Base-by-base conservation (phyloP, 64 coral and sea anemone genomes). In the Acropora yongei region DNA sequence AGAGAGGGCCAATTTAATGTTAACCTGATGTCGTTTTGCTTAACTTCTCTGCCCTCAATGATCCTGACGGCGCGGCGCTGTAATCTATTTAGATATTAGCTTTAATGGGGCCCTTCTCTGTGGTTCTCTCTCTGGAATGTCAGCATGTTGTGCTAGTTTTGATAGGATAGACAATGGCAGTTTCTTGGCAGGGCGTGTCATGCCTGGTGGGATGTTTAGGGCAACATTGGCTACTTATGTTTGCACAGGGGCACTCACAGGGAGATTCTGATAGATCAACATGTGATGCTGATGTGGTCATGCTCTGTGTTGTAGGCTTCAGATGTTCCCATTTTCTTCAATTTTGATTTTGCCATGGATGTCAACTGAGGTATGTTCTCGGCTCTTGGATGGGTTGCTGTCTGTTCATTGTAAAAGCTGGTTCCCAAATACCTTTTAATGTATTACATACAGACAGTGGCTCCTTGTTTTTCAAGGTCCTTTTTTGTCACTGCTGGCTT, bases 361-460 rank as follows among this genome's bases (percentile, higher is more conserved):
- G 44, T 90, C 74, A 20, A 87, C 76, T 12, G 30, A 95, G 47
- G 78, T 95, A 90, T 19, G 60, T 90, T 84, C 87, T 94, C 16
- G 93, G 93, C 83, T 88, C 53, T 66, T 30, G 13, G 41, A 44
- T 55, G 60, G 90, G 90, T 50, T 92, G 44, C 12, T 78, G 74
- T 1, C 74, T 55, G 47, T 66, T 89, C 39, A 89, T 41, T 69
- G 75, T 49, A 57, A 74, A 6, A 6, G 47, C 86, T 65, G 87
- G 75, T 49, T 90, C 79, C 85, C 86, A 89, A 16, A 88, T 74
- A 71, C 80, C n/a, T 44, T 89, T 92, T 8, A 43, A 61, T 12
- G 95, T 79, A 42, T 87, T 53, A 39, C 86, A 30, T n/a, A 89
- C 49, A 79, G 50, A 80, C 41, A 89, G 41, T 49, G 86, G 71